Evolutionary conservation across 2,113 vertebrate genomes (phyloP).

Genomic region (Mohoua ochrocephala): DNA sequence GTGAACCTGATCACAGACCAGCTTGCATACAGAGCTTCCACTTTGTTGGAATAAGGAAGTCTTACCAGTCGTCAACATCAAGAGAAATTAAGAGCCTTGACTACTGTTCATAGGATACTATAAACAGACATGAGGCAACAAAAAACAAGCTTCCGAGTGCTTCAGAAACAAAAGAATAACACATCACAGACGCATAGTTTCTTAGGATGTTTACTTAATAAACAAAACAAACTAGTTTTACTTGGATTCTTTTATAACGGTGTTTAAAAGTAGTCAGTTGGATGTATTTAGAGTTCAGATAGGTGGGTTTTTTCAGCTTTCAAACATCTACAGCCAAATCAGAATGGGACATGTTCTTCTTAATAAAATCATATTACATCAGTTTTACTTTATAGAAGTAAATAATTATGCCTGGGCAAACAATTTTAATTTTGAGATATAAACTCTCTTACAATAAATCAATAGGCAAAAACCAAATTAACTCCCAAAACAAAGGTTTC

Average conservation of each 20-base stretch:
- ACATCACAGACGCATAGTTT: neutral
- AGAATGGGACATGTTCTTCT: neutral
- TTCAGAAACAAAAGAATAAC: neutral
- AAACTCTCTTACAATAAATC: neutral
- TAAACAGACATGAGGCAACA: neutral
- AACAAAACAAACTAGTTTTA: constrained; percentile 13
- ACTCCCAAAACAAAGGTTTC: neutral
- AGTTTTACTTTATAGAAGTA: neutral
- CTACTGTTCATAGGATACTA: neutral
- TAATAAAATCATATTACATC: neutral
- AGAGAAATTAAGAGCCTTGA: neutral
- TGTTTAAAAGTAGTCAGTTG: neutral
- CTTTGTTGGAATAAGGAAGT: neutral
- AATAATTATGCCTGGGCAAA: neutral
- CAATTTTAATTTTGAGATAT: neutral
- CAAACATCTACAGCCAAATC: neutral
- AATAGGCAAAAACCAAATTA: neutral
- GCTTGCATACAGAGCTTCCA: neutral
- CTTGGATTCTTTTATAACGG: neutral
- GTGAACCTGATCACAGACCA: neutral
- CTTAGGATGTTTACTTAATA: neutral
- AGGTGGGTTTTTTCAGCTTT: neutral
- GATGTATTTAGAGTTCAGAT: neutral
- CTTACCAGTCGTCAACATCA: neutral
- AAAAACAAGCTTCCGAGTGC: neutral